Percentiles rank a stretch among this genome's conserved stretches.
Conservation (phyloP, 1,140 invertebrate genomes). For the Cydia splendana region DNA sequence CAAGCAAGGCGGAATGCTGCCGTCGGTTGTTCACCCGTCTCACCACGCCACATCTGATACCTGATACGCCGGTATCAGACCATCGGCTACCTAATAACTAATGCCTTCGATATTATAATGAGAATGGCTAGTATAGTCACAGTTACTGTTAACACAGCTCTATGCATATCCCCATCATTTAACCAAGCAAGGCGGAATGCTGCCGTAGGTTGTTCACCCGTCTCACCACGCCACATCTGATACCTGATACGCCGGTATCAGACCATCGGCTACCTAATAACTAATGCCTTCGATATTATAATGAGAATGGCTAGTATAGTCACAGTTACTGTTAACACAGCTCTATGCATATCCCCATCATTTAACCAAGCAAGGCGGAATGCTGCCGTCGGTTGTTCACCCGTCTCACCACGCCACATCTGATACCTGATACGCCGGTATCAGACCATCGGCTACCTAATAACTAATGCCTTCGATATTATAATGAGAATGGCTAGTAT, state of each 20-base stretch:
- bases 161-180: conserved; percentile 58
- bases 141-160: conserved; percentile 49
- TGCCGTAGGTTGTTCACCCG: conserved; percentile 66
- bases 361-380: conserved; percentile 57
- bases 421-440: conserved; percentile 67
- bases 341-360: conserved; percentile 57
- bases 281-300: conserved; percentile 62
- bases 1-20: conserved; percentile 58
- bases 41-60: conserved; percentile 64
- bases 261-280: conserved; percentile 63
- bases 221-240: conserved; percentile 63
- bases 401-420: conserved; percentile 63
- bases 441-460: conserved; percentile 65
- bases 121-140: conserved; percentile 34
- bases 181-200: conserved; percentile 57
- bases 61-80: conserved; percentile 63
- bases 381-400: conserved; percentile 67
- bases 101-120: conserved; percentile 64
- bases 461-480: conserved; percentile 59
- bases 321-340: conserved; percentile 39
- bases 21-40: conserved; percentile 67
- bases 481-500: conserved; percentile 52
- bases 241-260: conserved; percentile 66
- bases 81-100: conserved; percentile 64
- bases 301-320: conserved; percentile 44